Percentiles rank a stretch among this genome's conserved stretches.
Conservation (phyloP, 2,113 vertebrate species). For the Xiphias gladius region DNA sequence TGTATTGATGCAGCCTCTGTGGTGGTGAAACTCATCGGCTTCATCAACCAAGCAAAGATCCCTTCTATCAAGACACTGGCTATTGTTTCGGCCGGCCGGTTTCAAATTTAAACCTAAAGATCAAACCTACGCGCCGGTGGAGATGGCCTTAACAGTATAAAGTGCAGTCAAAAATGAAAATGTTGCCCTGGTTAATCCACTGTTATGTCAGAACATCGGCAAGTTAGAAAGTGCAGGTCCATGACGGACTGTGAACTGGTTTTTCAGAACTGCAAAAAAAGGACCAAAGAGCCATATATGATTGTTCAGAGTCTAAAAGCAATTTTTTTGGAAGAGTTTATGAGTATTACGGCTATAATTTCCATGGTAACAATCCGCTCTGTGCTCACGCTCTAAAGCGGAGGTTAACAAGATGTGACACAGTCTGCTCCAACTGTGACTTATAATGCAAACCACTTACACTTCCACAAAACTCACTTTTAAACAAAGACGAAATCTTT, state of each 20-base stretch:
- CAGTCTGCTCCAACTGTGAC: not conserved
- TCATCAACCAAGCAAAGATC: not conserved
- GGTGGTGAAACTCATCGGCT: constrained; percentile 3
- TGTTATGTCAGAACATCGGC: constrained; percentile 5
- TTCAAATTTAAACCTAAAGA: not conserved
- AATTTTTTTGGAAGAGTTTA: no score
- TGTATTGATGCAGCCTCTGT: constrained; percentile 39
- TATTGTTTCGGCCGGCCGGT: constrained; percentile 26
- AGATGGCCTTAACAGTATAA: not conserved
- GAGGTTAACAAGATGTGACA: not conserved
- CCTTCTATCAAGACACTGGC: constrained; percentile 9
- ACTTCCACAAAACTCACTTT: no score
- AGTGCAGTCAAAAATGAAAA: not conserved
- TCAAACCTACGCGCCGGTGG: not conserved
- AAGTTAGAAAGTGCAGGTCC: not conserved
- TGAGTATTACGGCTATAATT: no score
- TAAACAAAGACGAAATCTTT: no score
- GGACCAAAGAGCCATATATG: not conserved
- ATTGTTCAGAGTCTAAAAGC: not conserved
- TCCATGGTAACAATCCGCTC: no score
- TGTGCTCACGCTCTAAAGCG: no score
- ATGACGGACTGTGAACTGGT: not conserved
- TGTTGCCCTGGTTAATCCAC: constrained; percentile 1
- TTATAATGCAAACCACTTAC: no score
- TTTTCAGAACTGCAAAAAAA: not conserved